Conservation (phyloP, 2,797 vertebrate genomes). For the Siniperca obscura region DNA sequence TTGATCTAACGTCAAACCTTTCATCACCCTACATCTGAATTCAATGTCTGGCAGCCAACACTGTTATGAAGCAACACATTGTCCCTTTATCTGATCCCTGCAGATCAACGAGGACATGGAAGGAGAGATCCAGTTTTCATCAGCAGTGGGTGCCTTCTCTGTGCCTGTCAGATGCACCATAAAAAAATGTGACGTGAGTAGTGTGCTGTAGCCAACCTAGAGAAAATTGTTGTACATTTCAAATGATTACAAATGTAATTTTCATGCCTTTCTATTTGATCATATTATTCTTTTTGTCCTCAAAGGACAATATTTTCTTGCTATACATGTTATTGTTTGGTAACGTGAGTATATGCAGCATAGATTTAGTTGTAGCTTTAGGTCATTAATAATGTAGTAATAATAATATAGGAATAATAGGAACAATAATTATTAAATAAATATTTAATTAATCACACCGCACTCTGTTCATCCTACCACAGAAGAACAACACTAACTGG, state of each 20-base stretch:
- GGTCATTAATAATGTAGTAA: not conserved
- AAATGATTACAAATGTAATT: not conserved
- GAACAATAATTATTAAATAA: not conserved
- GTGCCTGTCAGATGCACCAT: conserved; percentile 89
- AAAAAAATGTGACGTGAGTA: conserved; percentile 91
- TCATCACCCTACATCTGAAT: conserved; percentile 1
- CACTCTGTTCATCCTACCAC: not conserved
- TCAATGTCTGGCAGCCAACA: not conserved
- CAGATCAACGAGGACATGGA: conserved; percentile 91
- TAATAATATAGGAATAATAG: not conserved
- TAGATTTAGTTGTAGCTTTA: conserved; percentile 4
- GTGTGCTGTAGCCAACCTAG: not conserved
- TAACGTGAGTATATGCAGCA: not conserved
- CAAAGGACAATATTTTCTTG: not conserved
- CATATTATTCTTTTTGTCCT: not conserved
- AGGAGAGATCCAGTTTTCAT: conserved; percentile 88
- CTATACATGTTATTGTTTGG: not conserved
- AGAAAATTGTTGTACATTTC: not conserved
- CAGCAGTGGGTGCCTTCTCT: conserved; percentile 88
- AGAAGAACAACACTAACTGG: not conserved
- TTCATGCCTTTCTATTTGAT: not conserved
- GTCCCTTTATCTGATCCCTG: conserved; percentile 42
- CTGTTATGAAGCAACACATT: conserved; percentile 4
- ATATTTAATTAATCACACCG: not conserved
- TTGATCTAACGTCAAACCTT: conserved; percentile 5